These are phyloP conservation scores for Lithobates pipiens DNA, from an alignment of 2,797 vertebrate species.

Conservation along the genomic window DNA sequence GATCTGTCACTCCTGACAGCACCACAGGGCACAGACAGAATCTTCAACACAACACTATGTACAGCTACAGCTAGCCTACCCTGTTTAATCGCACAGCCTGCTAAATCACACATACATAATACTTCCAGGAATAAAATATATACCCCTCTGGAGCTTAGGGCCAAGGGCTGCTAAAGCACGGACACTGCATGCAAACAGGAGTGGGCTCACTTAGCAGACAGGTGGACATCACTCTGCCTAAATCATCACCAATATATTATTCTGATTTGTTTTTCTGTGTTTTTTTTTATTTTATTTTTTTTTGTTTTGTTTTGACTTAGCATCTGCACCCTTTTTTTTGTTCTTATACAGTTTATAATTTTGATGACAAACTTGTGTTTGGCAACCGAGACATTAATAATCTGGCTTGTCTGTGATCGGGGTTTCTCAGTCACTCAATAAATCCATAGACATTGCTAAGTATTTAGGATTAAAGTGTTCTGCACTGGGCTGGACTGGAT, in stretches of 20 bases:
- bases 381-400: constrained; percentile 34
- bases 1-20: constrained; percentile 90
- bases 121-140: constrained; percentile 31
- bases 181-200: not conserved
- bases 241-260: not conserved
- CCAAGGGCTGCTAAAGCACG: constrained; percentile 8
- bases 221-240: not conserved
- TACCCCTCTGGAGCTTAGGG: constrained; percentile 18
- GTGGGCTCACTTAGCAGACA: too few species aligned
- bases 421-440: constrained; percentile 49
- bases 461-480: constrained; percentile 33
- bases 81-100: constrained; percentile 72
- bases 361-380: constrained; percentile 37
- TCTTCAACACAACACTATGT: constrained; percentile 79
- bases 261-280: not conserved
- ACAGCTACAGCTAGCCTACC: constrained; percentile 75
- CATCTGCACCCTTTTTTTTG: constrained; percentile 7
- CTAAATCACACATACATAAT: constrained; percentile 46
- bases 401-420: constrained; percentile 19
- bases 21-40: constrained; percentile 81
- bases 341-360: constrained; percentile 34
- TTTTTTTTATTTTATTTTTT: not conserved
- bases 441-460: constrained; percentile 40
- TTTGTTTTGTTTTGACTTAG: not conserved
- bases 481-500: constrained; percentile 20